Evolutionary conservation across 1,140 invertebrate species (phyloP).

Genomic region (Neodiprion virginianus): DNA sequence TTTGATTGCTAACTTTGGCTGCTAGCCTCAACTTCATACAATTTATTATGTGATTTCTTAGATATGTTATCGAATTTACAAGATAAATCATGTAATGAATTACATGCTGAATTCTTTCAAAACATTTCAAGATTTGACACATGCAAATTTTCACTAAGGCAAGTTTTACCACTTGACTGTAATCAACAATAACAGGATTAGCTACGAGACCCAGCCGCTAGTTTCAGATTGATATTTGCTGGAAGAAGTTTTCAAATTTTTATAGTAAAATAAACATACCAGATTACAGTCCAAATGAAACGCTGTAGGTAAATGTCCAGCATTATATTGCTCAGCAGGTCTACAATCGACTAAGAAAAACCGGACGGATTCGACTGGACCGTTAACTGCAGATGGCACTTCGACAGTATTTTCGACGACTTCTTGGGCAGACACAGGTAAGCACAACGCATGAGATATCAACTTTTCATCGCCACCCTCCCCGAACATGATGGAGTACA

Average conservation of each 20-base stretch:
- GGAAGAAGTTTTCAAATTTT: neutral
- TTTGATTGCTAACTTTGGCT: too few relatives aligned
- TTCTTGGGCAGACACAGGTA: constrained; percentile 91
- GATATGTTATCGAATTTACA: too few relatives aligned
- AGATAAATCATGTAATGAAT: too few relatives aligned
- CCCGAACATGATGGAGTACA: constrained; percentile 68
- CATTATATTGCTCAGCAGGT: constrained; percentile 96
- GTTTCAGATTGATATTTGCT: neutral
- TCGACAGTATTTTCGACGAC: constrained; percentile 80
- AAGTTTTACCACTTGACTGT: constrained; percentile 15
- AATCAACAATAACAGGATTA: constrained; percentile 13
- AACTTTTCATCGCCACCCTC: constrained; percentile 60
- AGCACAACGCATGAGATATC: constrained; percentile 89
- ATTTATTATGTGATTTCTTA: too few relatives aligned
- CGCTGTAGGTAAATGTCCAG: constrained; percentile 94
- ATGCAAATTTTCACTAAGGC: neutral
- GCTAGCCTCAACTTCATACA: too few relatives aligned
- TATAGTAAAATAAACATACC: constrained; percentile 56
- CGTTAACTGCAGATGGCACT: constrained; percentile 63
- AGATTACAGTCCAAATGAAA: constrained; percentile 98
- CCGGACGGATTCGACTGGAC: constrained; percentile 67
- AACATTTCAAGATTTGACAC: too few relatives aligned
- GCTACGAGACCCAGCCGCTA: neutral
- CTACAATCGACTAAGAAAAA: constrained; percentile 98
- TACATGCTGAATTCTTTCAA: too few relatives aligned